A percentile compares a stretch with the other conserved stretches of the same genome.
phyloP scores from a whole-genome alignment of 2,113 vertebrate species.

The Dinomys branickii region DNA sequence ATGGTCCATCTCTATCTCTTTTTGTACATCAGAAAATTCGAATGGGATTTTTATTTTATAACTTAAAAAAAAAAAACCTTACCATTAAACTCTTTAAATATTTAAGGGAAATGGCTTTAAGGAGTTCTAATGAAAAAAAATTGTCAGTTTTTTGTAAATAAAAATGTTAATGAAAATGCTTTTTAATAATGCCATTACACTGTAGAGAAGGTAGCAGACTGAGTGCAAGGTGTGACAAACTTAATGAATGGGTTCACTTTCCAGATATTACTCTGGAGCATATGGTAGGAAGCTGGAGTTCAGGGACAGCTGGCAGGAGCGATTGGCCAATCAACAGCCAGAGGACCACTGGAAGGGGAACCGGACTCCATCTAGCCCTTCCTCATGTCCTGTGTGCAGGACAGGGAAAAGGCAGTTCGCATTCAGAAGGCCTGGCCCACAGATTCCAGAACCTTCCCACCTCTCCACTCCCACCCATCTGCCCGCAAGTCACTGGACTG shows the following conservation, averaged over 20 bases:
- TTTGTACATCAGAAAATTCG: constrained; percentile 97
- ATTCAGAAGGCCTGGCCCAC: constrained; percentile 74
- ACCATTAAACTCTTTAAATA: constrained; percentile 94
- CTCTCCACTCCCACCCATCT: constrained; percentile 34
- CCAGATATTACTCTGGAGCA: constrained; percentile 74
- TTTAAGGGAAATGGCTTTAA: constrained; percentile 98
- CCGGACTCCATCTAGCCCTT: constrained; percentile 67
- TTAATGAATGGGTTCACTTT: constrained; percentile 81
- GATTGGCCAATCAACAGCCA: constrained; percentile 79
- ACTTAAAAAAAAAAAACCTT: constrained; percentile 90
- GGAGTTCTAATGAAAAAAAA: constrained; percentile 89
- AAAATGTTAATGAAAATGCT: constrained; percentile 89
- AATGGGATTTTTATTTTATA: constrained; percentile 99
- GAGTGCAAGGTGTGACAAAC: constrained; percentile 84
- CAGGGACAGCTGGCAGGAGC: constrained; percentile 79
- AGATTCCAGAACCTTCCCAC: constrained; percentile 55
- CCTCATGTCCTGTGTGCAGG: constrained; percentile 29
- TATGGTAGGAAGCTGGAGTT: constrained; percentile 77
- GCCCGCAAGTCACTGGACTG: constrained; percentile 78
- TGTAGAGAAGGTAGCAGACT: constrained; percentile 95
- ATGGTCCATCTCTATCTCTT: constrained; percentile 98
- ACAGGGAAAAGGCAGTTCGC: constrained; percentile 27
- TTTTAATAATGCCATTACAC: constrained; percentile 93
- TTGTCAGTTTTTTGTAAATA: constrained; percentile 96
- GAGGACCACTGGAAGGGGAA: constrained; percentile 80